Conservation (phyloP, 2,797 vertebrate genomes). For the Aviceda leuphotes region DNA sequence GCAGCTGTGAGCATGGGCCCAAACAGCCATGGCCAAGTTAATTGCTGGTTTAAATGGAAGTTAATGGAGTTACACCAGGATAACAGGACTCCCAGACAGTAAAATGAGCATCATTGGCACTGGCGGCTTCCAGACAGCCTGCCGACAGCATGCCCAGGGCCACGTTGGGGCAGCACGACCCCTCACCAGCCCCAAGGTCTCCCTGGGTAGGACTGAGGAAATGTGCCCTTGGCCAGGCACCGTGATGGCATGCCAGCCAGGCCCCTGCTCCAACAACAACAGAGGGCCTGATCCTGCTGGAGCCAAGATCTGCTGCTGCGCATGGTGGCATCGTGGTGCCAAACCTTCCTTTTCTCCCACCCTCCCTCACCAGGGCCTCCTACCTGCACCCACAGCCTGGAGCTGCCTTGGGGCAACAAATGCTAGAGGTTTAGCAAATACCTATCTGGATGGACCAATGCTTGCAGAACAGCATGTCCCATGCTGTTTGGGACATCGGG, state of each 20-base stretch:
- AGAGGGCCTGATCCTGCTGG: not conserved
- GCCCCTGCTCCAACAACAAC: not conserved
- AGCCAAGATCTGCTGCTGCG: not conserved
- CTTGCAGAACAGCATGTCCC: not conserved
- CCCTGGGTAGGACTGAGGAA: not conserved
- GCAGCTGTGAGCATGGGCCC: not conserved
- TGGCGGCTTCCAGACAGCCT: not conserved
- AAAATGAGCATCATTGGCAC: not conserved
- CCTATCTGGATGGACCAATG: fast-evolving
- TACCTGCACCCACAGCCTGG: not conserved
- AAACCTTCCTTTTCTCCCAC: not conserved
- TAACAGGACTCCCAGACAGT: not conserved
- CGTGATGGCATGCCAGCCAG: not conserved
- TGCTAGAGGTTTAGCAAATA: not conserved
- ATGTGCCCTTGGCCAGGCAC: not conserved
- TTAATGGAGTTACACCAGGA: not conserved
- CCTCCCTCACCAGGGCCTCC: not conserved
- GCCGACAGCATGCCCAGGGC: not conserved
- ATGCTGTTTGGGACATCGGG: fast-evolving
- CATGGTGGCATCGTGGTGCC: fast-evolving
- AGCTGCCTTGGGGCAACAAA: not conserved
- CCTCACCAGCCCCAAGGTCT: not conserved
- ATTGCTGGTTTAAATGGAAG: not conserved
- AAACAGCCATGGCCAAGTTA: not conserved
- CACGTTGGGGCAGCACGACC: fast-evolving